Conservation (phyloP, 2,113 vertebrate species). For the Calcarius ornatus region DNA sequence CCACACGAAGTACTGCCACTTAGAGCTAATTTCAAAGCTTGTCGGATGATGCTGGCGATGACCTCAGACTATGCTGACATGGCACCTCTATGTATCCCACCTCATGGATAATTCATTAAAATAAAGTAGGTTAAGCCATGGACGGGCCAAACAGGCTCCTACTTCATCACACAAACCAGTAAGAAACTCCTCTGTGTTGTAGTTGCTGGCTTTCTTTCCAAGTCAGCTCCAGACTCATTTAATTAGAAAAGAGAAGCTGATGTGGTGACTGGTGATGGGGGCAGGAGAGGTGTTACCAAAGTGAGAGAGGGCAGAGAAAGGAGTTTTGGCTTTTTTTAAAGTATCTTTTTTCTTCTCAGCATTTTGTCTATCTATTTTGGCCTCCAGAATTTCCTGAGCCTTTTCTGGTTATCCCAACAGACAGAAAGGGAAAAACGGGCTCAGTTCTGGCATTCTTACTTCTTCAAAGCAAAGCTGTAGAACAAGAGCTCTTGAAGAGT, state of each 20-base stretch:
- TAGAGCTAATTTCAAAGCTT: not conserved
- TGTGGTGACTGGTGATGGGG: not conserved
- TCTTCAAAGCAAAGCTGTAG: not conserved
- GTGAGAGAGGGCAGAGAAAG: not conserved
- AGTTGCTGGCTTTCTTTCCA: not conserved
- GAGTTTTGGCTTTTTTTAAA: not conserved
- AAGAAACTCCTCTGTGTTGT: not conserved
- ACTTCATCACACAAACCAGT: not conserved
- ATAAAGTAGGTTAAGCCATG: not conserved
- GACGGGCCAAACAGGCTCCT: not conserved
- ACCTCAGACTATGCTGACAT: not conserved
- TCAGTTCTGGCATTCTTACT: not conserved
- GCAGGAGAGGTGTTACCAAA: not conserved
- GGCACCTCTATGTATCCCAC: not conserved
- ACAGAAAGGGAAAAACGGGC: not conserved
- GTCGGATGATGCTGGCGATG: not conserved
- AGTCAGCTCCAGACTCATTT: not conserved
- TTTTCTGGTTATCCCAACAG: not conserved
- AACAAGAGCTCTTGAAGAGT: not conserved
- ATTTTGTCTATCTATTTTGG: not conserved
- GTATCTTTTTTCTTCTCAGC: not conserved
- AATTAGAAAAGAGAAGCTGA: not conserved
- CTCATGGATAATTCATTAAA: constrained; percentile 28
- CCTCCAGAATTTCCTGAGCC: not conserved
- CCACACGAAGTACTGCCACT: not conserved